Conservation (phyloP, 2,113 vertebrate species). For the Struthidea cinerea region DNA sequence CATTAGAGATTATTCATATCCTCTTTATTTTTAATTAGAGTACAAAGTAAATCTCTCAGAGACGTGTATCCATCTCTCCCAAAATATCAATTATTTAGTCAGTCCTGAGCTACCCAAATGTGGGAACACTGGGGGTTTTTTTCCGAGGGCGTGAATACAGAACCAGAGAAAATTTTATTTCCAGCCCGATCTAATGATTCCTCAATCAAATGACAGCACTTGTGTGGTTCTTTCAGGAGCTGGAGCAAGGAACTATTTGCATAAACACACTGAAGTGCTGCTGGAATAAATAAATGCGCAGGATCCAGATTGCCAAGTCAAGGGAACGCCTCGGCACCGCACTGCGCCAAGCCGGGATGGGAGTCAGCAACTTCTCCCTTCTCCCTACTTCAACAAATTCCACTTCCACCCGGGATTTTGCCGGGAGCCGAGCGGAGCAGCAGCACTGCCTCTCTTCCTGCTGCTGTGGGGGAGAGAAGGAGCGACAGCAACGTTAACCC, state of each 20-base stretch:
- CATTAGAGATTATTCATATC: background rate
- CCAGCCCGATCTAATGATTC: background rate
- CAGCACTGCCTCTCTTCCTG: background rate
- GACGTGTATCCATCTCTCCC: background rate
- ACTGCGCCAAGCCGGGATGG: background rate
- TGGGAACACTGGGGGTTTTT: background rate
- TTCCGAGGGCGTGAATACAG: background rate
- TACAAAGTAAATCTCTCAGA: background rate
- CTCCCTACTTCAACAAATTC: background rate
- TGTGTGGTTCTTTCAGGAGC: background rate
- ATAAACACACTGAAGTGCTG: slow-evolving; percentile 12
- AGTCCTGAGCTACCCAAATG: background rate
- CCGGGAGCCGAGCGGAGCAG: background rate
- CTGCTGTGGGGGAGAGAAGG: background rate
- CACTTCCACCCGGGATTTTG: background rate
- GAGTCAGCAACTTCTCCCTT: slow-evolving; percentile 30
- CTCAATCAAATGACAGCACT: background rate
- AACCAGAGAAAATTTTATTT: background rate
- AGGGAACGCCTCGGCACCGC: slow-evolving; percentile 3
- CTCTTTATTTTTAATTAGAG: background rate
- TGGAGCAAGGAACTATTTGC: slow-evolving; percentile 18
- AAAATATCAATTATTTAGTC: background rate
- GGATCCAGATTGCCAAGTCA: background rate
- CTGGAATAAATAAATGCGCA: background rate
- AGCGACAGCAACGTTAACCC: background rate